These are phyloP conservation scores for Coreoperca whiteheadi DNA, from an alignment of 2,113 vertebrate species.

Conservation along the genomic window DNA sequence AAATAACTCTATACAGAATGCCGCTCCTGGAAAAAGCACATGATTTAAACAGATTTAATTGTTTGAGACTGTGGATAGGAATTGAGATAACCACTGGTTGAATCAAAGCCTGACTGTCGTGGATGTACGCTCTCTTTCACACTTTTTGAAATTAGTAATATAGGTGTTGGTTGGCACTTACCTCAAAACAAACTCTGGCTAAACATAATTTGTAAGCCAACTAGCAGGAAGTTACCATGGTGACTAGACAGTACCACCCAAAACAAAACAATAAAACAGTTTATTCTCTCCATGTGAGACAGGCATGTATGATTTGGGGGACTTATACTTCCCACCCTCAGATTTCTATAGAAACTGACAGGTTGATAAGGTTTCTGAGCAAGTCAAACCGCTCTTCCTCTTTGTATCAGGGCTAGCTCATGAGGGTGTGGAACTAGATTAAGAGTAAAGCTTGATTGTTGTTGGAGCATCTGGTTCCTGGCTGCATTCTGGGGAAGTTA, in stretches of 20 bases:
- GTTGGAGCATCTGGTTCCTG: slow-evolving; percentile 52
- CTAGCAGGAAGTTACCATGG: slow-evolving; percentile 72
- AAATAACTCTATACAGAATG: not conserved
- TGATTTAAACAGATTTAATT: no score
- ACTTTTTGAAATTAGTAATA: slow-evolving; percentile 29
- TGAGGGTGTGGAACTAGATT: slow-evolving; percentile 43
- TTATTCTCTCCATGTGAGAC: not conserved
- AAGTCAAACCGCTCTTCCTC: slow-evolving; percentile 39
- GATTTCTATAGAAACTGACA: slow-evolving; percentile 78
- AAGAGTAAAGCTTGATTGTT: slow-evolving; percentile 27
- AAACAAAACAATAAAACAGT: no score
- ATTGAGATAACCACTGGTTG: slow-evolving; percentile 38
- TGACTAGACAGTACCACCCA: slow-evolving; percentile 47
- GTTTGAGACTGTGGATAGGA: slow-evolving; percentile 51
- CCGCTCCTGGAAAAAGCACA: slow-evolving; percentile 1
- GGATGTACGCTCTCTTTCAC: slow-evolving; percentile 32
- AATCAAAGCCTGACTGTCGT: slow-evolving; percentile 1
- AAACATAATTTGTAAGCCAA: slow-evolving; percentile 56
- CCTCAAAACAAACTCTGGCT: slow-evolving; percentile 43
- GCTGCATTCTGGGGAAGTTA: slow-evolving; percentile 54
- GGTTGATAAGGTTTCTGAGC: slow-evolving; percentile 52
- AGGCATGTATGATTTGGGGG: not conserved
- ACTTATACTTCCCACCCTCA: slow-evolving; percentile 9
- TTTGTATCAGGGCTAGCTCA: slow-evolving; percentile 23
- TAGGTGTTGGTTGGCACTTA: slow-evolving; percentile 11